Conservation (phyloP, 1,140 invertebrate genomes). For the Hylaeus anthracinus region DNA sequence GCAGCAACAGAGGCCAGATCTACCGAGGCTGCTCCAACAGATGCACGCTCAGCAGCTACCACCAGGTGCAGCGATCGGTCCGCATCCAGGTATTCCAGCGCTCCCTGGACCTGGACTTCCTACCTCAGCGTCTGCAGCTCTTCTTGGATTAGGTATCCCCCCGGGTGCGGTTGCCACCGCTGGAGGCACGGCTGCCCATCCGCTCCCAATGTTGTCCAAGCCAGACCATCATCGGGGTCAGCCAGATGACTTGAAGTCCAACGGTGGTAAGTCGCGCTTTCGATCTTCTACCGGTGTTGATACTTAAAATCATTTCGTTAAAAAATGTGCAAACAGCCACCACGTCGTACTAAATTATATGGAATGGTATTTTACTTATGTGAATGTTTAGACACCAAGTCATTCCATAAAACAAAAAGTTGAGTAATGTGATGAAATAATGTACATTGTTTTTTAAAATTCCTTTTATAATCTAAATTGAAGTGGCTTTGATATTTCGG, state of each 20-base stretch:
- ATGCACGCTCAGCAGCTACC: slow-evolving; percentile 95
- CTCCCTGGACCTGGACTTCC: slow-evolving; percentile 77
- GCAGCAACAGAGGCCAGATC: slow-evolving; percentile 89
- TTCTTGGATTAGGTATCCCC: slow-evolving; percentile 80
- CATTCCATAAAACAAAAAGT: no score
- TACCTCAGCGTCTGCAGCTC: slow-evolving; percentile 78
- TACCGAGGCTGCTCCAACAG: slow-evolving; percentile 90
- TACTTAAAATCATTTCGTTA: no score
- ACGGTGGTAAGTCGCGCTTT: slow-evolving; percentile 84
- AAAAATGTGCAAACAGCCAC: no score
- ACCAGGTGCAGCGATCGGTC: slow-evolving; percentile 86
- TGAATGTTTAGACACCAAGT: no score
- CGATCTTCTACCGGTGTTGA: no score
- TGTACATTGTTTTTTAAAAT: no score
- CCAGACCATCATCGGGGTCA: slow-evolving; percentile 86
- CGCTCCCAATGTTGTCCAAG: slow-evolving; percentile 86
- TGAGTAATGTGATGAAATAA: no score
- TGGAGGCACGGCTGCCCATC: slow-evolving; percentile 84
- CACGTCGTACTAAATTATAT: no score
- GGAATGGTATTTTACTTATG: no score
- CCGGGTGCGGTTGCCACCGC: slow-evolving; percentile 81
- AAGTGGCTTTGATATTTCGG: no score
- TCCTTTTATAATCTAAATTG: no score
- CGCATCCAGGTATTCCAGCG: slow-evolving; percentile 81
- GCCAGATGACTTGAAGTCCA: slow-evolving; percentile 84